These are phyloP conservation scores for Fratercula arctica DNA, from an alignment of 2,797 vertebrate species.

Conservation along the genomic window DNA sequence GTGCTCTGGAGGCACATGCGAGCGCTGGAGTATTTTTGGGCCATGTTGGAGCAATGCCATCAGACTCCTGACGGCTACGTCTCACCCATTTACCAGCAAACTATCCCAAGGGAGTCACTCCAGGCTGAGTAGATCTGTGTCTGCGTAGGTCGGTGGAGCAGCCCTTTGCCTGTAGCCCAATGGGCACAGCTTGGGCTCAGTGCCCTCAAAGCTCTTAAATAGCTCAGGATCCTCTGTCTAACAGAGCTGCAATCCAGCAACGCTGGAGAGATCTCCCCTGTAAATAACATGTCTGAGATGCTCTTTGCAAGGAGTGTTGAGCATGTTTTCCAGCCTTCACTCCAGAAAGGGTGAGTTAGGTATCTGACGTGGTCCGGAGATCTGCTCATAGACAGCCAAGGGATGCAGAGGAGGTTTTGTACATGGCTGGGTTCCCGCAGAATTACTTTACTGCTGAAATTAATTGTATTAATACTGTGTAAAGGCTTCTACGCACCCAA, in stretches of 20 bases:
- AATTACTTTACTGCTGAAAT: not conserved
- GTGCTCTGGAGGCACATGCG: accelerated
- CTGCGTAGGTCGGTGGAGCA: not conserved
- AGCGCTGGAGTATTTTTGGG: not conserved
- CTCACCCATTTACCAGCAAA: not conserved
- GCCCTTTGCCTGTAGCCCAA: not conserved
- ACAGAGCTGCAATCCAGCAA: not conserved
- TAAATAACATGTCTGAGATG: not conserved
- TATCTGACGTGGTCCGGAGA: not conserved
- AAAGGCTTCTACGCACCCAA: not conserved
- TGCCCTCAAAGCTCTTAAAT: not conserved
- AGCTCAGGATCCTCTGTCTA: not conserved
- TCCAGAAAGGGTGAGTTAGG: not conserved
- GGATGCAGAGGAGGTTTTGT: not conserved
- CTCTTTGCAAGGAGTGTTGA: not conserved
- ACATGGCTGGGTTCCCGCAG: not conserved
- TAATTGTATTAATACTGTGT: not conserved
- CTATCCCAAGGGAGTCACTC: not conserved
- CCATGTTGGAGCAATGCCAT: not conserved
- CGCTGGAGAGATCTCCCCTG: not conserved
- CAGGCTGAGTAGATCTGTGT: not conserved
- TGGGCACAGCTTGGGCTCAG: not conserved
- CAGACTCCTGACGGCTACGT: not conserved
- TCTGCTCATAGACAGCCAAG: not conserved
- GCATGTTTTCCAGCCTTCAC: not conserved